These are phyloP conservation scores for Cantharis lateralis DNA, from an alignment of 2,888 invertebrate species.

Conservation along the genomic window DNA sequence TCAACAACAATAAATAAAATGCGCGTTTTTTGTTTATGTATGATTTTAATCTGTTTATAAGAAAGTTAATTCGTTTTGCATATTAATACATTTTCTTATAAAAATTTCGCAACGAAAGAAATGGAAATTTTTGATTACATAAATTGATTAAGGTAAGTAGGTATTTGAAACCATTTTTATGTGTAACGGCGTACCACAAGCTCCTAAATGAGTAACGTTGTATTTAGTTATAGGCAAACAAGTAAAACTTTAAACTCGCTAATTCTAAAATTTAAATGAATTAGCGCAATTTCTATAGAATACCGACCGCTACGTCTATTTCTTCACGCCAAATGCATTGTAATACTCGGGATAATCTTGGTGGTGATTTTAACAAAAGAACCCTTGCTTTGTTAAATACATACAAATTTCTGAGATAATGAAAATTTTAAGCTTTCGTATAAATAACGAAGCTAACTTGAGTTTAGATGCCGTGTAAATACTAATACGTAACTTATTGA, in stretches of 20 bases:
- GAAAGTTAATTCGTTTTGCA: background rate
- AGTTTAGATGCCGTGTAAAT: constrained; percentile 47
- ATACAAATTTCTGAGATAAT: constrained; percentile 45
- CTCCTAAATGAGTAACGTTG: background rate
- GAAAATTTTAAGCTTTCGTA: constrained; percentile 48
- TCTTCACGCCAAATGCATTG: constrained; percentile 18
- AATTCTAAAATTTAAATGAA: constrained; percentile 25
- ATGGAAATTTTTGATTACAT: background rate
- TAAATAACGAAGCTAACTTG: constrained; percentile 46
- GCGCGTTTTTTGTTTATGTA: background rate
- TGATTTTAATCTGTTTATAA: background rate
- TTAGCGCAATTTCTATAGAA: constrained; percentile 25
- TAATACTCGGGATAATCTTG: constrained; percentile 29
- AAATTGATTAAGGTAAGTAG: background rate
- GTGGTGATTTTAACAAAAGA: constrained; percentile 27
- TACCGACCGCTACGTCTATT: constrained; percentile 16
- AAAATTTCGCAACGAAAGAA: background rate
- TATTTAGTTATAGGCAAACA: background rate
- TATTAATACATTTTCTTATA: background rate
- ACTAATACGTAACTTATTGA: constrained; percentile 53
- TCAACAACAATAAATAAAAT: no score
- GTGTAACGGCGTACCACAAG: background rate
- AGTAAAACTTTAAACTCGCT: constrained; percentile 13
- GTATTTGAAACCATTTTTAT: background rate
- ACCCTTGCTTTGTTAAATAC: constrained; percentile 45